Conservation (phyloP, 2,113 vertebrate genomes). For the Anhinga rufa region DNA sequence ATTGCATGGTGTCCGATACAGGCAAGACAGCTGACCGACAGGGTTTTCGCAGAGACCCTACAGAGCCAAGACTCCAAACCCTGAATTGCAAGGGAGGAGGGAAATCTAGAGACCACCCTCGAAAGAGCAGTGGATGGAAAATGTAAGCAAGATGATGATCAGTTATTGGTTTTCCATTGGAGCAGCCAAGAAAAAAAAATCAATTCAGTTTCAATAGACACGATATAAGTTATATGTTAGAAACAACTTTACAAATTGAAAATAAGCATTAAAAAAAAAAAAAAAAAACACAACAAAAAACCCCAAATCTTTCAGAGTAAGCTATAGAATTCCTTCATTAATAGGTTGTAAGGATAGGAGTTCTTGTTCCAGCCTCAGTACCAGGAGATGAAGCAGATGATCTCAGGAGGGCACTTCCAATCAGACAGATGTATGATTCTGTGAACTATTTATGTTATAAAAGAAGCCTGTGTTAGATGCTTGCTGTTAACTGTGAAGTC, state of each 20-base stretch:
- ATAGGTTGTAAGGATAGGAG: not conserved
- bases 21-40: not conserved
- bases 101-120: not conserved
- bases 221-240: not conserved
- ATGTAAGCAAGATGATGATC: not conserved
- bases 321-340: not conserved
- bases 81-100: not conserved
- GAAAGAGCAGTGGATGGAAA: not conserved
- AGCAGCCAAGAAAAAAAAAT: not conserved
- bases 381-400: not conserved
- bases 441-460: not conserved
- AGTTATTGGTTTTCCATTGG: not conserved
- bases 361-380: not conserved
- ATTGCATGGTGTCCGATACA: not conserved
- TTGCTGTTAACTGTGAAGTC: not conserved
- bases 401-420: not conserved
- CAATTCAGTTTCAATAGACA: not conserved
- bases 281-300: too few relatives aligned
- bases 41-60: not conserved
- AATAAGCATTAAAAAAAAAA: not conserved
- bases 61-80: not conserved
- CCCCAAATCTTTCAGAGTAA: not conserved
- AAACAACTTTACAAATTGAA: not conserved
- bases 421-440: not conserved
- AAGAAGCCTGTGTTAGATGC: not conserved